These are phyloP conservation scores for Sclerurus mexicanus DNA, from an alignment of 2,113 vertebrate species.

Conservation along the genomic window DNA sequence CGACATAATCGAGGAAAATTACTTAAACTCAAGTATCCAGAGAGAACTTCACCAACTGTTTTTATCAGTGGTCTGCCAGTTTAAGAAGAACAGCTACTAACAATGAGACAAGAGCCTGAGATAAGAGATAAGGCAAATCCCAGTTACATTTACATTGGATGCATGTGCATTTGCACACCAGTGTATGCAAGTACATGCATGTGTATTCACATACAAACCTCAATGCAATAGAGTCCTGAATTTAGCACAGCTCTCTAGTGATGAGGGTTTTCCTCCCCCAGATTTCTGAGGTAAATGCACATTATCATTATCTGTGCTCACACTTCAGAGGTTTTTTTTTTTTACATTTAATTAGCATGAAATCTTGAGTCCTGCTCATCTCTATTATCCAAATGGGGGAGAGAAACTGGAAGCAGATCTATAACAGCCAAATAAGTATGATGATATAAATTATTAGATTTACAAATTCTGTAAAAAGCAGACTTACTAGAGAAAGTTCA, in stretches of 20 bases:
- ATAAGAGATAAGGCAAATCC: background rate
- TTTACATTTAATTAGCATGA: slow-evolving; percentile 23
- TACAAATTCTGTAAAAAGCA: background rate
- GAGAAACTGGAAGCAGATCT: background rate
- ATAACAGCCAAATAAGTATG: background rate
- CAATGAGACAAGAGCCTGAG: background rate
- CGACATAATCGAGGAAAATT: background rate
- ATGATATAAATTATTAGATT: background rate
- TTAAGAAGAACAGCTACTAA: background rate
- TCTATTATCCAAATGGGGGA: background rate
- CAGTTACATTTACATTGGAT: background rate
- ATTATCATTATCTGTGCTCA: background rate
- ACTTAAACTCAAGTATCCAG: background rate
- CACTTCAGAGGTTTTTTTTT: background rate
- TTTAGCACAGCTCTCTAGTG: background rate
- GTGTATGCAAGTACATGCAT: background rate
- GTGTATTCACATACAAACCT: background rate
- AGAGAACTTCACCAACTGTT: background rate
- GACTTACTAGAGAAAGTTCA: background rate
- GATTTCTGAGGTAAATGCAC: background rate
- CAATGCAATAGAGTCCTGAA: background rate
- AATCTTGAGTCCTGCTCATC: background rate
- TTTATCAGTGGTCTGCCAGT: background rate
- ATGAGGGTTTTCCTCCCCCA: background rate
- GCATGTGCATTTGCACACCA: background rate